phyloP scores from a whole-genome alignment of 2,113 vertebrate genomes.

The Zosterops pallidus region DNA sequence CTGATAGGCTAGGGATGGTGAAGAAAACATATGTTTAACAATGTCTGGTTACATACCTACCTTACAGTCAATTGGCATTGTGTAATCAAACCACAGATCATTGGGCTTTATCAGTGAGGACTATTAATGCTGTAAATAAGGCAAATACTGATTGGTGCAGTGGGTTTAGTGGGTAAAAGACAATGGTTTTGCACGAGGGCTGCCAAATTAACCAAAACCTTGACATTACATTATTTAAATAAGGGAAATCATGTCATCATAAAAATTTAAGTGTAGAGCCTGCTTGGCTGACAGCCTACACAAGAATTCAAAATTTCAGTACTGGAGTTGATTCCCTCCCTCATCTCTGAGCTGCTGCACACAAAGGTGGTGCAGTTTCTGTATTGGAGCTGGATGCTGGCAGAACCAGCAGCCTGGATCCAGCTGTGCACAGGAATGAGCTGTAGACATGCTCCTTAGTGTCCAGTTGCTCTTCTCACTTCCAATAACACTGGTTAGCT shows the following conservation, averaged over 20 bases:
- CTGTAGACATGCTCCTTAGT: background rate
- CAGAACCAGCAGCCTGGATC: background rate
- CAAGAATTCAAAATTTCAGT: rapidly evolving
- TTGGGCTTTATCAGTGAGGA: background rate
- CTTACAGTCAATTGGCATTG: background rate
- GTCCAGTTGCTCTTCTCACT: background rate
- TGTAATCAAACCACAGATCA: background rate
- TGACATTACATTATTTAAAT: background rate
- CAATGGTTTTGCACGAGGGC: background rate
- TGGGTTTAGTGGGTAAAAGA: background rate
- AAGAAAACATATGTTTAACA: background rate
- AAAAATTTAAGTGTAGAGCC: background rate
- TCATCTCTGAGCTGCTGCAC: background rate
- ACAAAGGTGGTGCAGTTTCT: background rate
- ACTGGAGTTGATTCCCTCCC: background rate
- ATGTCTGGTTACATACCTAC: background rate
- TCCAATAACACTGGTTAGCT: background rate
- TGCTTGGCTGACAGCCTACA: background rate
- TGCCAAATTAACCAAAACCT: background rate
- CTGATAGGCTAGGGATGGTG: background rate
- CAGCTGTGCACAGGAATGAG: background rate
- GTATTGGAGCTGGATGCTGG: background rate
- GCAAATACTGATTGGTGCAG: background rate
- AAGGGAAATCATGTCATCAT: rapidly evolving
- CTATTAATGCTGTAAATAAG: background rate